phyloP scores from a whole-genome alignment of 2,113 vertebrate species.

The Sander lucioperca region DNA sequence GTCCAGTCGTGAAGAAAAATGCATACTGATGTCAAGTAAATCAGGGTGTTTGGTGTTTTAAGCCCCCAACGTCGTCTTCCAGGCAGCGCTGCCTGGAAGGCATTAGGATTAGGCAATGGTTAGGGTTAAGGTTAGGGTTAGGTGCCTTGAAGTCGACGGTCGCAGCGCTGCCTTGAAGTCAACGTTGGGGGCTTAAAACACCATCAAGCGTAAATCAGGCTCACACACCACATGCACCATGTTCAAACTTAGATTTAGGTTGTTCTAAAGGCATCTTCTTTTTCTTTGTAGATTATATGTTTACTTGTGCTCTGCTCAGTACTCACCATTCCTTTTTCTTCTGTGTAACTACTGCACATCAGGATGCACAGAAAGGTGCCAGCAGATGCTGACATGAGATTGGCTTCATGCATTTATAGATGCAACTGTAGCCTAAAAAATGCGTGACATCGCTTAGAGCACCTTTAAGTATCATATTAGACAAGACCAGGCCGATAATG shows the following conservation, averaged over 20 bases:
- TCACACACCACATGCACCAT: neutral
- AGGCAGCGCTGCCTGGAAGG: too few species aligned
- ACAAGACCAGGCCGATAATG: conserved; percentile 62
- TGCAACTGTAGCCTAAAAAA: neutral
- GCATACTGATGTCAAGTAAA: conserved; percentile 5
- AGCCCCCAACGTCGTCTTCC: too few species aligned
- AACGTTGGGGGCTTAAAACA: too few species aligned
- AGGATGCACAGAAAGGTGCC: conserved; percentile 57
- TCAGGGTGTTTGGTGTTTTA: too few species aligned
- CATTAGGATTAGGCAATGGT: too few species aligned
- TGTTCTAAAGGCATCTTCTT: neutral
- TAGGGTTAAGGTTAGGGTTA: too few species aligned
- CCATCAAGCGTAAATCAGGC: neutral
- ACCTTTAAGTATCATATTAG: conserved; percentile 24
- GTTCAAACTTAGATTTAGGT: neutral
- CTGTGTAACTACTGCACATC: conserved; percentile 44
- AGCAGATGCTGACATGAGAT: conserved; percentile 57
- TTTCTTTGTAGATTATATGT: neutral
- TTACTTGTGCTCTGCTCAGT: neutral
- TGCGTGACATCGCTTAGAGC: too few species aligned
- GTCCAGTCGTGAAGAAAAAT: neutral
- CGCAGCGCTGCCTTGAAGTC: too few species aligned
- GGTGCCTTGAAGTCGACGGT: too few species aligned
- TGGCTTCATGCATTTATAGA: conserved; percentile 73
- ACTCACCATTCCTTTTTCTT: neutral